A percentile compares a stretch with the other conserved stretches of the same genome.
phyloP scores from a whole-genome alignment of 30 jellyfish, hydroid and myxozoan species.

The Sanderia malayensis region DNA sequence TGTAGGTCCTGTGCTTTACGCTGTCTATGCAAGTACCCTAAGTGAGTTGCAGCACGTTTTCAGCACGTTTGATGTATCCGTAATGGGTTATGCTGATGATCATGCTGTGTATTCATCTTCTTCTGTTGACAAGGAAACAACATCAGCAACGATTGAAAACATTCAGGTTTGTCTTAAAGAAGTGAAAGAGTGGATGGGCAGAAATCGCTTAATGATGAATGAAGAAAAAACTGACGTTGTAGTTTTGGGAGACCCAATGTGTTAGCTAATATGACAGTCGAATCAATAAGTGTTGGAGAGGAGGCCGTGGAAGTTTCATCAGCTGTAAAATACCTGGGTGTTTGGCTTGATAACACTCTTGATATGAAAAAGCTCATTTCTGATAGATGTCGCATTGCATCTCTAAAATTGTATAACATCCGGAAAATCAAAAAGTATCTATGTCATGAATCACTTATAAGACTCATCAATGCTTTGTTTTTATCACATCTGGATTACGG shows the following conservation, averaged over 20 bases:
- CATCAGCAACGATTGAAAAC: slow-evolving; percentile 26
- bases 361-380: slow-evolving; percentile 19
- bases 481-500: slow-evolving; percentile 38
- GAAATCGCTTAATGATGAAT: slow-evolving; percentile 31
- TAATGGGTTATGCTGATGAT: slow-evolving; percentile 19
- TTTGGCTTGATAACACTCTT: slow-evolving; percentile 33
- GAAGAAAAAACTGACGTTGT: slow-evolving; percentile 20
- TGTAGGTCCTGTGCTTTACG: slow-evolving; percentile 6
- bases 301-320: slow-evolving; percentile 31
- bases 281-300: slow-evolving; percentile 31
- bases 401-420: slow-evolving; percentile 31
- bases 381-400: slow-evolving; percentile 42
- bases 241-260: slow-evolving; percentile 24
- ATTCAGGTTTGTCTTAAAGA: slow-evolving; percentile 28
- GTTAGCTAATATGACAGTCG: slow-evolving; percentile 25
- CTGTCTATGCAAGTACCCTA: slow-evolving; percentile 9
- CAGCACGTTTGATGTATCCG: too few relatives aligned
- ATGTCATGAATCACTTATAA: slow-evolving; percentile 26
- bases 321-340: slow-evolving; percentile 35
- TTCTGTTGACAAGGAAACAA: slow-evolving; percentile 18
- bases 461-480: slow-evolving; percentile 28
- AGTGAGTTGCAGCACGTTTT: too few relatives aligned
- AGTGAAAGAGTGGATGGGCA: slow-evolving; percentile 44
- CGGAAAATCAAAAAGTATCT: slow-evolving; percentile 36
- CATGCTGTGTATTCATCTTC: slow-evolving; percentile 11